phyloP scores from a whole-genome alignment of 1,140 invertebrate species.

The Leptonema lineaticorne region DNA sequence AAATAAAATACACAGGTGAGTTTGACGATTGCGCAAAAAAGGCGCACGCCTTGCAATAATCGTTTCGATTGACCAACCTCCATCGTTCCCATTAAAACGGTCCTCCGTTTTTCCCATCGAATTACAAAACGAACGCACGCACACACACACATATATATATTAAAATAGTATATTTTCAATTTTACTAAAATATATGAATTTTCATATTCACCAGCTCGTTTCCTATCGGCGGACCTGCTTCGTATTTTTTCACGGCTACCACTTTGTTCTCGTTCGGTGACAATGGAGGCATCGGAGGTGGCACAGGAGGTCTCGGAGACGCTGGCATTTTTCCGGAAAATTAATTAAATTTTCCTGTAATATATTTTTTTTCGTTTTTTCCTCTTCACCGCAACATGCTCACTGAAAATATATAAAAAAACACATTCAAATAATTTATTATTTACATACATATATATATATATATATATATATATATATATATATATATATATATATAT shows the following conservation, averaged over 20 bases:
- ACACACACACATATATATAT: too few relatives aligned
- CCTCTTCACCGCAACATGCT: background rate
- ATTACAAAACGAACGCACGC: too few relatives aligned
- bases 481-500: background rate
- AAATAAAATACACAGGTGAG: too few relatives aligned
- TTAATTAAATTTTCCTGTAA: too few relatives aligned
- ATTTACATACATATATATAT: background rate
- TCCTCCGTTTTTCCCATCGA: background rate
- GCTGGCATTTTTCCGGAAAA: constrained; percentile 30
- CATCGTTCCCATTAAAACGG: too few relatives aligned
- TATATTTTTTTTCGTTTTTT: background rate
- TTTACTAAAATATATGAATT: too few relatives aligned
- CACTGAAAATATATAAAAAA: constrained; percentile 15
- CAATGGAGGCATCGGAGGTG: constrained; percentile 32
- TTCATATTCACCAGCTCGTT: constrained; percentile 30
- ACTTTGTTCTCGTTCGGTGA: constrained; percentile 31
- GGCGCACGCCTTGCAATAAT: background rate
- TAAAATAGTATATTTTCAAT: background rate
- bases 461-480: background rate
- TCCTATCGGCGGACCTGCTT: constrained; percentile 36
- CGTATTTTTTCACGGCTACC: constrained; percentile 34
- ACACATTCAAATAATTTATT: background rate
- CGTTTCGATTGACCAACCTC: constrained; percentile 1
- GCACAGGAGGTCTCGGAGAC: constrained; percentile 18
- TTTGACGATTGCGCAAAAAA: too few relatives aligned